Percentiles rank a stretch among this genome's conserved stretches.
Conservation (phyloP, 1,140 invertebrate species). For the Globodera ellingtonae region DNA sequence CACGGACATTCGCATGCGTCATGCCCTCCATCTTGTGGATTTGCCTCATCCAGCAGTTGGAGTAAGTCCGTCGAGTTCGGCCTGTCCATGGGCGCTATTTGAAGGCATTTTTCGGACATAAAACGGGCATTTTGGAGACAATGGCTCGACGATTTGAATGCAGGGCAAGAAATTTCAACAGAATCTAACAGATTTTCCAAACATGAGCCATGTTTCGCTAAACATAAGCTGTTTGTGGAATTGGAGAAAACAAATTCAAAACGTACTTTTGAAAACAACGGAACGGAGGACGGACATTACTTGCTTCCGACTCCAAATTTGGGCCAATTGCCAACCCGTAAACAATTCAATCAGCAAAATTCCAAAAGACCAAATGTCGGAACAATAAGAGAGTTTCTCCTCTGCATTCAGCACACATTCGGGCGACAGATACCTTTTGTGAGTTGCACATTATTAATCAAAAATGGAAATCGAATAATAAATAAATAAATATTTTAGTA, state of each 20-base stretch:
- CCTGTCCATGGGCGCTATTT: slow-evolving; percentile 42
- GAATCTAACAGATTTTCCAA: slow-evolving; percentile 36
- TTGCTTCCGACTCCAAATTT: slow-evolving; percentile 45
- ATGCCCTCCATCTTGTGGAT: neutral
- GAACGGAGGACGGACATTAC: slow-evolving; percentile 45
- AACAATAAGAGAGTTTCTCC: slow-evolving; percentile 34
- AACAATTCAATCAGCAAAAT: slow-evolving; percentile 47
- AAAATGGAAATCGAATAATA: neutral
- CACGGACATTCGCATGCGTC: neutral
- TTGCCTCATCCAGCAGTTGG: slow-evolving; percentile 9
- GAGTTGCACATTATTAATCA: neutral
- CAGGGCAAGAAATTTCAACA: slow-evolving; percentile 24
- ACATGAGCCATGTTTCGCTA: slow-evolving; percentile 38
- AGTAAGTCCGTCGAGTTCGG: slow-evolving; percentile 25
- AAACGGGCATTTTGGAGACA: slow-evolving; percentile 22
- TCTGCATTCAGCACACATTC: slow-evolving; percentile 39
- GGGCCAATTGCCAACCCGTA: slow-evolving; percentile 14
- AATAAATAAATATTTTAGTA: neutral
- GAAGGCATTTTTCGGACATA: slow-evolving; percentile 33
- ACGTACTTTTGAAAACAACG: slow-evolving; percentile 32
- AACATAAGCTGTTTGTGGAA: slow-evolving; percentile 16
- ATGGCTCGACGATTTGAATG: neutral
- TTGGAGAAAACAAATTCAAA: slow-evolving; percentile 23
- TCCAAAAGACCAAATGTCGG: slow-evolving; percentile 49
- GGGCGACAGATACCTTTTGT: slow-evolving; percentile 38